Evolutionary conservation across 2,797 vertebrate species (phyloP).

Genomic region (Phylloscopus collybita): DNA sequence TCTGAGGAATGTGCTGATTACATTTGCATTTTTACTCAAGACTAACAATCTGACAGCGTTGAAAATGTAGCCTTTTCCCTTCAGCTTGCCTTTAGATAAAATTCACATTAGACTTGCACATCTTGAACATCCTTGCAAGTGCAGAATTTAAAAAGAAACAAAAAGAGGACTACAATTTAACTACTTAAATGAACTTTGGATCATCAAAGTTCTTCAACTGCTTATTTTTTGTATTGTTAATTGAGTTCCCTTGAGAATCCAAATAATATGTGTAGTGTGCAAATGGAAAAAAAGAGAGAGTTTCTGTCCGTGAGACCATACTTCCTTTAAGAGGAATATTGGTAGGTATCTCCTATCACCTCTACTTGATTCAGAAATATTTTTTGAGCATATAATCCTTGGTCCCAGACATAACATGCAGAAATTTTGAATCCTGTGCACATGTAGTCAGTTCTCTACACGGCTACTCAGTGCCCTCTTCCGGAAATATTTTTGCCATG

Average conservation of each 20-base stretch:
- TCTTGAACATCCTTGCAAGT: background rate
- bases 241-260: background rate
- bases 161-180: background rate
- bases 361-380: background rate
- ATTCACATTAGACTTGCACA: background rate
- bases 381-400: background rate
- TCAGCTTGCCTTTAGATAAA: background rate
- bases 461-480: background rate
- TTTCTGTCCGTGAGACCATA: background rate
- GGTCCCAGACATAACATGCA: background rate
- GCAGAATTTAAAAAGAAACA: background rate
- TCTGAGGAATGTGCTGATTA: background rate
- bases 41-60: background rate
- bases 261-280: background rate
- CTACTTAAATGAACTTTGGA: background rate
- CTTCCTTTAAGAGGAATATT: background rate
- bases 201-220: background rate
- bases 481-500: background rate
- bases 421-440: background rate
- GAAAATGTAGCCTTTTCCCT: background rate
- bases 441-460: background rate
- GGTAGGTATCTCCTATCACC: background rate
- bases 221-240: background rate
- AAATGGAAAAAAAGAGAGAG: background rate
- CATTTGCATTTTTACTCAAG: background rate